Percentiles rank a stretch among this genome's conserved stretches.
Evolutionary conservation across 2,113 vertebrate genomes (phyloP).

Genomic region (Patagioenas fasciata): DNA sequence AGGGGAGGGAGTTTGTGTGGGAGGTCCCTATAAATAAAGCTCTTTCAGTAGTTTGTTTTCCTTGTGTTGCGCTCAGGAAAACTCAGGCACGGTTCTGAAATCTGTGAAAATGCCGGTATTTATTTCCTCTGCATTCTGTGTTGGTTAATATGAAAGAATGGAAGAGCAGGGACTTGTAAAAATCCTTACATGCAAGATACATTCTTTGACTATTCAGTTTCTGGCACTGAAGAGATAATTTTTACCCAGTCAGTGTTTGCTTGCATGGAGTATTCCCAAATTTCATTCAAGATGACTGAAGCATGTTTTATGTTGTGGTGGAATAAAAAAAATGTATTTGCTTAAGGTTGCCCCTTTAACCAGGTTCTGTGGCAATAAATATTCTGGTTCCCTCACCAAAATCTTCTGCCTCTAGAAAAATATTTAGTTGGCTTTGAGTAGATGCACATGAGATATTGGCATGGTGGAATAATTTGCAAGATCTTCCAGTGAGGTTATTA

Average conservation of each 20-base stretch:
- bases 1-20: not conserved
- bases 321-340: not conserved
- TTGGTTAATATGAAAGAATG: not conserved
- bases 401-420: constrained; percentile 58
- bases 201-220: not conserved
- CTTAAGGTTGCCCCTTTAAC: constrained; percentile 6
- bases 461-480: constrained; percentile 96
- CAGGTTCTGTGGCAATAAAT: constrained; percentile 16
- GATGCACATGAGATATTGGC: constrained; percentile 94
- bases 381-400: constrained; percentile 37
- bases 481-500: constrained; percentile 96
- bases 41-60: constrained; percentile 16
- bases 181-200: not conserved
- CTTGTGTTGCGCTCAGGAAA: not conserved
- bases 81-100: not conserved
- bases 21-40: not conserved
- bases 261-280: not conserved
- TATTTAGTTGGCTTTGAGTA: constrained; percentile 77
- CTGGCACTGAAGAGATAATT: not conserved
- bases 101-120: not conserved
- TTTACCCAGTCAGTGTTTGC: not conserved
- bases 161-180: not conserved
- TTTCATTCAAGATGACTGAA: not conserved
- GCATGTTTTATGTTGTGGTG: not conserved
- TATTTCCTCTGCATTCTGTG: not conserved